A percentile compares a stretch with the other conserved stretches of the same genome.
Conservation (phyloP, 2,113 vertebrate genomes). For the Phoxinus phoxinus region DNA sequence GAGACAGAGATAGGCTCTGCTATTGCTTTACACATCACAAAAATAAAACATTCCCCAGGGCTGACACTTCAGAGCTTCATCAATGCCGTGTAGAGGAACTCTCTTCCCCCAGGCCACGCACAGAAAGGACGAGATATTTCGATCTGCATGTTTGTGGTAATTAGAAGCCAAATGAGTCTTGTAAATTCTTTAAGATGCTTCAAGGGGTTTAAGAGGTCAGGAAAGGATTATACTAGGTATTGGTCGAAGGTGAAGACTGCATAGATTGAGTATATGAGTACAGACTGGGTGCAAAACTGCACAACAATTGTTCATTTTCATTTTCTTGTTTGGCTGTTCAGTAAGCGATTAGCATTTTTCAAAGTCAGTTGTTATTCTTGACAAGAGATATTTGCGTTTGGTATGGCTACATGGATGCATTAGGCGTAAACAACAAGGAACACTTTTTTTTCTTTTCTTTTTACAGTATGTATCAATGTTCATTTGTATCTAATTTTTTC, state of each 20-base stretch:
- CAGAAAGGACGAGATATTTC: background rate
- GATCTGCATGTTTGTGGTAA: conserved; percentile 30
- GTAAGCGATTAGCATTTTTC: background rate
- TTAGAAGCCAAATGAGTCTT: conserved; percentile 25
- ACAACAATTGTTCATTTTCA: background rate
- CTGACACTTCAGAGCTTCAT: background rate
- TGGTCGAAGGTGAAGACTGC: background rate
- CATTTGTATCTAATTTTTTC: too few relatives aligned
- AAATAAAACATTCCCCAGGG: conserved; percentile 1
- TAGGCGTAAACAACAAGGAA: background rate
- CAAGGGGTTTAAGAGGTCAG: conserved; percentile 19
- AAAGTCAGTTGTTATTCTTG: background rate
- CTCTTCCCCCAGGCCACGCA: background rate
- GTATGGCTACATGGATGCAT: background rate
- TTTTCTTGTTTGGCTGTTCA: background rate
- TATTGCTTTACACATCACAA: conserved; percentile 22
- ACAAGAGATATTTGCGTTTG: background rate
- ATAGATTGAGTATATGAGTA: background rate
- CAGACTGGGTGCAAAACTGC: background rate
- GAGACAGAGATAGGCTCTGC: conserved; percentile 59
- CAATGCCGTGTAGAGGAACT: conserved; percentile 20
- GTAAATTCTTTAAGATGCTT: conserved; percentile 29
- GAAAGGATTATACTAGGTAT: background rate
- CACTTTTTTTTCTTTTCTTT: background rate
- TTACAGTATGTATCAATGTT: too few relatives aligned